These are phyloP conservation scores for Octonoba sinensis DNA, from an alignment of 2,888 invertebrate genomes.

Conservation along the genomic window DNA sequence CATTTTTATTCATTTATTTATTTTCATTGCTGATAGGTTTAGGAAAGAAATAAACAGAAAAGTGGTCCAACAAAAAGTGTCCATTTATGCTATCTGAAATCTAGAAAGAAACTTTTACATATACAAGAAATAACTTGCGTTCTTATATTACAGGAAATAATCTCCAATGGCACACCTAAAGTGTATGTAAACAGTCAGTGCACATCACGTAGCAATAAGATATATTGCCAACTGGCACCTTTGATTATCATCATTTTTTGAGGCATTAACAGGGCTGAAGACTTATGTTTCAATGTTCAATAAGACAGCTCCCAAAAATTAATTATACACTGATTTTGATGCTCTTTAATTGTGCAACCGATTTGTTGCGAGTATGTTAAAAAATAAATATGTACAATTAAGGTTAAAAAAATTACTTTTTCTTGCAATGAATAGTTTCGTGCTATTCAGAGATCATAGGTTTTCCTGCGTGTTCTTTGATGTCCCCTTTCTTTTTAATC, in stretches of 20 bases:
- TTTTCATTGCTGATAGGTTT: constrained; percentile 56
- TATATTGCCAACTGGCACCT: constrained; percentile 45
- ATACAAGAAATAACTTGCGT: constrained; percentile 47
- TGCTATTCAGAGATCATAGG: too few species aligned
- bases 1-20: constrained; percentile 36
- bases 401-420: too few species aligned
- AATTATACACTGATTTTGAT: too few species aligned
- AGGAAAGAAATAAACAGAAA: constrained; percentile 56
- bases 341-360: too few species aligned
- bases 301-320: too few species aligned
- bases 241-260: constrained; percentile 58
- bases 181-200: constrained; percentile 50
- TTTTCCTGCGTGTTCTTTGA: too few species aligned
- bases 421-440: too few species aligned
- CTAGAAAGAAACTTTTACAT: constrained; percentile 43
- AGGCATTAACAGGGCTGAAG: constrained; percentile 40
- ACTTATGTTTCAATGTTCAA: constrained; percentile 42
- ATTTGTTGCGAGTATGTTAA: too few species aligned
- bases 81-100: constrained; percentile 44
- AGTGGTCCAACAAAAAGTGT: constrained; percentile 46
- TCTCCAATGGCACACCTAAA: constrained; percentile 54
- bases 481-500: too few species aligned
- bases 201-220: constrained; percentile 36
- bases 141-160: constrained; percentile 58
- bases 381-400: too few species aligned